Base-by-base conservation (phyloP, 2,113 vertebrate species). In the Elachura formosa region DNA sequence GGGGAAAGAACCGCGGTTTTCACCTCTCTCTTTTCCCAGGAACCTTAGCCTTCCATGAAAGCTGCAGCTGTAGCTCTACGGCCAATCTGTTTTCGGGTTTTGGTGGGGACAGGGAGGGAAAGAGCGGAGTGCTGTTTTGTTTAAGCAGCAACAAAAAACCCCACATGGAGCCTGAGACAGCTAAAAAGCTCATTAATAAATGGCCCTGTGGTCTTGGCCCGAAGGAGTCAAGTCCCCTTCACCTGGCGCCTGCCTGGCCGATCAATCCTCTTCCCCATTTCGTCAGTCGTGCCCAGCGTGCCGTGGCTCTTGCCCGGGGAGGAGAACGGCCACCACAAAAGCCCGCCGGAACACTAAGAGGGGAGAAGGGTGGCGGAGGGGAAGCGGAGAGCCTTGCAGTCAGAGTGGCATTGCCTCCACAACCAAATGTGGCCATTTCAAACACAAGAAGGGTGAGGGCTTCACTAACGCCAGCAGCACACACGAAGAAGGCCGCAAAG, bases 141-240 rank as follows among this genome's bases (percentile, higher is more conserved):
- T 92, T 41, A 40, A 86, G 45, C 79, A 88, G 34, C 76, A 79
- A 49, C 61, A 64, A 75, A 87, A 78, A 77, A 5, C 6, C 46
- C 66, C 73, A 68, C 62, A 3, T n/a, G 49, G 76, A n/a, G 72
- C 74, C 41, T 73, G 91, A 84, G 76, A 58, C 48, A 66, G 52
- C 92, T 93, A 59, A 84, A 94, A 91, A 52, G 49, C 84, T 88
- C 93, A 72, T 93, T 93, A 94, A 94, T 81, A 93, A 92, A 91
- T 9, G 15, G 73, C 55, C 78, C 67, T 86, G 56, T 82, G 90
- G 92, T 94, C 96, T 69, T 63, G 90, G 93, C 56, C 64, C 45
- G 6, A 18, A 79, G 93, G 43, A 88, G 81, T 34, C 76, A 12
- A 66, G 85, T 80, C 85, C 75, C 87, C 52, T 93, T 94, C 96